phyloP scores from a whole-genome alignment of 2,888 invertebrate species.

The Pomacea canaliculata region DNA sequence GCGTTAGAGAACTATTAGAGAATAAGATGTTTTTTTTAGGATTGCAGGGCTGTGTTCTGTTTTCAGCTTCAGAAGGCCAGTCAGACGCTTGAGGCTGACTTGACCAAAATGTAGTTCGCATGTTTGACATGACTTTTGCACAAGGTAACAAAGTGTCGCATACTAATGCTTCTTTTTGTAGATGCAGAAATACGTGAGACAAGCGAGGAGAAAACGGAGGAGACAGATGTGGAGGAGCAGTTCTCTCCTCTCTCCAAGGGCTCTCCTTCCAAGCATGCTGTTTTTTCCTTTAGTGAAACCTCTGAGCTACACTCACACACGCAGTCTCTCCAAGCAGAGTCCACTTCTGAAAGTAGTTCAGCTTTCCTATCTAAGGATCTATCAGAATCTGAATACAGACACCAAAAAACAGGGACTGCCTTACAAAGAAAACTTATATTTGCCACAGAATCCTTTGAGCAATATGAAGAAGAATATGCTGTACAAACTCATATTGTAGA shows the following conservation, averaged over 20 bases:
- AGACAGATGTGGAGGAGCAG: constrained; percentile 64
- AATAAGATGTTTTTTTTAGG: too few species aligned
- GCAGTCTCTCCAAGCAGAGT: constrained; percentile 8
- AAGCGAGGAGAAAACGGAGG: constrained; percentile 67
- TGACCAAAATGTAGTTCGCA: neutral
- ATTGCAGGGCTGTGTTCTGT: too few species aligned
- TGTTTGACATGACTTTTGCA: constrained; percentile 9
- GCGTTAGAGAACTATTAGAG: too few species aligned
- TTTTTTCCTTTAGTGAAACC: constrained; percentile 53
- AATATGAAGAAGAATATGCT: constrained; percentile 17
- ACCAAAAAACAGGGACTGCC: neutral
- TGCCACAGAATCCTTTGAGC: constrained; percentile 23
- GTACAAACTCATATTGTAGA: too few species aligned
- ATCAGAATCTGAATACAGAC: neutral
- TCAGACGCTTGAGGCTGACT: too few species aligned
- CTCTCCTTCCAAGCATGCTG: constrained; percentile 61
- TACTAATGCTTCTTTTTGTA: constrained; percentile 42
- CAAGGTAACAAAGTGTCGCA: neutral
- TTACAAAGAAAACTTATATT: neutral
- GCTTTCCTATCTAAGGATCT: neutral
- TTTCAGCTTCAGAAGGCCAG: too few species aligned
- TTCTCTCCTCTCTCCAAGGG: constrained; percentile 55
- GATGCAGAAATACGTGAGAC: constrained; percentile 51
- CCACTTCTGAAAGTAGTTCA: neutral
- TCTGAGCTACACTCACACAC: constrained; percentile 28